Base-by-base conservation (phyloP, 2,888 invertebrate genomes). In the Perizoma flavofasciatum region DNA sequence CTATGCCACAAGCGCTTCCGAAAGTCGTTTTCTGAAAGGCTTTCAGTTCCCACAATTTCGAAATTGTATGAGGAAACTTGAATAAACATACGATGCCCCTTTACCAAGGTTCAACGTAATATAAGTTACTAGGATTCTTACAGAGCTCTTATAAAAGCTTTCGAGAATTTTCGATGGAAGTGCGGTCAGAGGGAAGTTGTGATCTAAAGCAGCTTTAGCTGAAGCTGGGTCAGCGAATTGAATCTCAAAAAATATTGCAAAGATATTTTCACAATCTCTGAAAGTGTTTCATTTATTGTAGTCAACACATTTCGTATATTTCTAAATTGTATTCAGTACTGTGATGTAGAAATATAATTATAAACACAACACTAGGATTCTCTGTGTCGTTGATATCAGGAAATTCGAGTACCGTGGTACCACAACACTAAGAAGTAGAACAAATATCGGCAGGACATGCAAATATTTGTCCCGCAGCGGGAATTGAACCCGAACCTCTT, bases 121-220 rank as follows among this genome's bases (percentile, higher is more conserved):
- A 77, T 79, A 72, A 75, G 72, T 77, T 75, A 59, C 67, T 67
- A 68, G 69, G 72, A 73, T 73, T 66, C 65, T 66, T 68, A 70
- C 71, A 62, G 67, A 76, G 74, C 77, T 73, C 71, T 75, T 79
- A 80, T 77, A 79, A 81, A 81, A 77, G 79, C 78, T 79, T 76
- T 73, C 49, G 48, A 62, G 51, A 62, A 55, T 51, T 58, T 55
- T 47, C 41, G 41, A 50, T 43, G 57, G 54, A 62, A 58, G 49
- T 46, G 50, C 33, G 58, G 55, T 55, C 57, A 54, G 49, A 39
- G 55, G 46, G 9, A 55, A 56, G 54, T 51, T 59, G 55, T 62
- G 55, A 59, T 59, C 51, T 62, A 57, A 50, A 62, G 62, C 58
- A 59, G 59, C 51, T 65, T 62, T 49, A 50, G 47, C 49, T 44